phyloP scores from a whole-genome alignment of 2,797 vertebrate species.

The Clarias platycephalus region DNA sequence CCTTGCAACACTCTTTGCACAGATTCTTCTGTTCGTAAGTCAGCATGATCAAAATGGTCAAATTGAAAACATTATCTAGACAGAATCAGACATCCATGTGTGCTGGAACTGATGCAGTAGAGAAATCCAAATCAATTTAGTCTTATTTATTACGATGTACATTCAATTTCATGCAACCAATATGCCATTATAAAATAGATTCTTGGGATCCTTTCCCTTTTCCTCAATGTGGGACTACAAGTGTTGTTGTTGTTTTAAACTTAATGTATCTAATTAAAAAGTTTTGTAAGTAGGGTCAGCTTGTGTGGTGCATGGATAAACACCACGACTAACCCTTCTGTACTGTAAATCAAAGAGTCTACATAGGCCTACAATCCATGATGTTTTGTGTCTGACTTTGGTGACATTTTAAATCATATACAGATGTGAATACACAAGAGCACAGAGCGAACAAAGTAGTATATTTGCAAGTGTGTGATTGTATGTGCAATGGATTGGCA shows the following conservation, averaged over 20 bases:
- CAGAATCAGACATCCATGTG: constrained; percentile 51
- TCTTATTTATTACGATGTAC: constrained; percentile 30
- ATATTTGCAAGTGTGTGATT: constrained; percentile 27
- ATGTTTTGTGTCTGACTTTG: neutral
- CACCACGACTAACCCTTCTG: neutral
- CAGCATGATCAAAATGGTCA: constrained; percentile 42
- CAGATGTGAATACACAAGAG: constrained; percentile 1
- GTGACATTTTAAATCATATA: constrained; percentile 31
- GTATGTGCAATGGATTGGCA: too few species aligned
- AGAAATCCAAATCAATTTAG: constrained; percentile 25
- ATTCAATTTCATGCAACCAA: constrained; percentile 20
- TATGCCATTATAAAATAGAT: neutral
- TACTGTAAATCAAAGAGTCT: neutral
- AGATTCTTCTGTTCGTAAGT: constrained; percentile 41
- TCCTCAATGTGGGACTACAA: too few species aligned
- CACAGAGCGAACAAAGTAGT: constrained; percentile 54
- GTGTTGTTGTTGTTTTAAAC: neutral
- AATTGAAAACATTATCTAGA: constrained; percentile 39
- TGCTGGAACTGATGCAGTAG: constrained; percentile 9
- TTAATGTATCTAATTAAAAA: neutral
- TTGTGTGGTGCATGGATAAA: neutral
- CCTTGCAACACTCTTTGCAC: constrained; percentile 25
- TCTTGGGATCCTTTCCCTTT: neutral
- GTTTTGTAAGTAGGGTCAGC: neutral
- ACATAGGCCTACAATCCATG: neutral